Evolutionary conservation across 2,888 invertebrate genomes (phyloP), one percentile per base, ranked within the genome.

Genomic region (Himalopsyche kuldschensis): DNA sequence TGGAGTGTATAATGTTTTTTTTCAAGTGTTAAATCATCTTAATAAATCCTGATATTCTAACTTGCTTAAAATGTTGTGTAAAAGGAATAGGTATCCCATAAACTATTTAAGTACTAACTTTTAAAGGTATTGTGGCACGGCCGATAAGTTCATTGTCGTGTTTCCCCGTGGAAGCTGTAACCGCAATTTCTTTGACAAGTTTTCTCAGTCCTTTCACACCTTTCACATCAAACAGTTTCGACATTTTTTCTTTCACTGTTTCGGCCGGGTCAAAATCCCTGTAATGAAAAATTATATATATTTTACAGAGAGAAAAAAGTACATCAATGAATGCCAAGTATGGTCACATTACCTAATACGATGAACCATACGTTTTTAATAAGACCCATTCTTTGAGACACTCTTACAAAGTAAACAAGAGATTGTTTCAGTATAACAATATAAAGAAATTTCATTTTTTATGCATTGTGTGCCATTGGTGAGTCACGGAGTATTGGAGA

Each of bases 61-160:
- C 20, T 63, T 63, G 63, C 63, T 63, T 63, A n/a, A n/a, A n/a
- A n/a, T n/a, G n/a, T n/a, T n/a, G n/a, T n/a, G n/a, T n/a, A n/a
- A n/a, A n/a, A n/a, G n/a, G n/a, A 24, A n/a, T 55, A 15, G 3
- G 4, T 27, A 69, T 69, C 20, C 15, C 27, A 24, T 78, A 5
- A 24, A 8, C 1, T 46, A 17, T 47, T 75, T 35, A 78, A 78
- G 75, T 81, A 87, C 89, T 90, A 91, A 97, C 97, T 91, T 96
- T 97, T 4, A 99, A 91, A 17, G 96, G 94, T 88, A 99, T 95
- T 88, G 95, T 94, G 75, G 97, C 94, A 84, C 95, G 95, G 0
- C 99, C 99, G 84, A 99, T 96, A 83, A 99, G 95, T 90, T 99
- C 99, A 89, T 99, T 99, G 87, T 98, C 96, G 90, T 95, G 97